Conservation (phyloP, 2,888 invertebrate genomes). For the Zaprionus bogoriensis region DNA sequence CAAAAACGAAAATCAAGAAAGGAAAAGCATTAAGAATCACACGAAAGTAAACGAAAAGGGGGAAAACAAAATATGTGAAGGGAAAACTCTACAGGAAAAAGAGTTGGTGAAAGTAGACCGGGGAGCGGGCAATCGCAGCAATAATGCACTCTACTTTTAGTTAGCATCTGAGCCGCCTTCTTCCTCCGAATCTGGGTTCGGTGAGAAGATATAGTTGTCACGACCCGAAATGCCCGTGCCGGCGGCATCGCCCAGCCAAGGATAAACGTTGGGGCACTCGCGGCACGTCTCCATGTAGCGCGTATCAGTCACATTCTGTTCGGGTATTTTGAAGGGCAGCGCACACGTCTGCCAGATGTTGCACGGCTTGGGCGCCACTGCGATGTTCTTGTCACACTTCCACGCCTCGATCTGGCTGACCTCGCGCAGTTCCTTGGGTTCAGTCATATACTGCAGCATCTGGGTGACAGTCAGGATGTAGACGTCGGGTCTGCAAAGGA, state of each 20-base stretch:
- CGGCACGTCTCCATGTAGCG: conserved; percentile 94
- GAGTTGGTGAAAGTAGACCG: background rate
- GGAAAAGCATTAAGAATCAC: background rate
- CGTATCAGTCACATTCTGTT: conserved; percentile 90
- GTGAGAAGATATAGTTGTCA: conserved; percentile 87
- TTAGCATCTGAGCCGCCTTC: conserved; percentile 6
- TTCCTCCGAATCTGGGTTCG: conserved; percentile 20
- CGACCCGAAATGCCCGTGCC: conserved; percentile 91
- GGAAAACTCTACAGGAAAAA: background rate
- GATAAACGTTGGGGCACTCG: conserved; percentile 92
- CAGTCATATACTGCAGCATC: conserved; percentile 95
- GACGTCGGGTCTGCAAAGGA: conserved; percentile 88
- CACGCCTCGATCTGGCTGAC: conserved; percentile 90
- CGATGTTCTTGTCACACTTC: conserved; percentile 90
- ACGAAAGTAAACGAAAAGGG: background rate
- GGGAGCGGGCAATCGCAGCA: background rate
- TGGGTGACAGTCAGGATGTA: conserved; percentile 94
- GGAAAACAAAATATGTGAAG: background rate
- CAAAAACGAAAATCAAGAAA: conserved; percentile 6
- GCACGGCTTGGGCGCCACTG: conserved; percentile 89
- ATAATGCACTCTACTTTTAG: conserved; percentile 1
- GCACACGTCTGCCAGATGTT: conserved; percentile 92
- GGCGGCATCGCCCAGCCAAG: conserved; percentile 94
- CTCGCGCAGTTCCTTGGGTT: conserved; percentile 88
- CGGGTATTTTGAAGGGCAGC: conserved; percentile 89